Percentiles rank a stretch among this genome's conserved stretches.
phyloP scores from a whole-genome alignment of 2,888 invertebrate species.

The Machimus atricapillus region DNA sequence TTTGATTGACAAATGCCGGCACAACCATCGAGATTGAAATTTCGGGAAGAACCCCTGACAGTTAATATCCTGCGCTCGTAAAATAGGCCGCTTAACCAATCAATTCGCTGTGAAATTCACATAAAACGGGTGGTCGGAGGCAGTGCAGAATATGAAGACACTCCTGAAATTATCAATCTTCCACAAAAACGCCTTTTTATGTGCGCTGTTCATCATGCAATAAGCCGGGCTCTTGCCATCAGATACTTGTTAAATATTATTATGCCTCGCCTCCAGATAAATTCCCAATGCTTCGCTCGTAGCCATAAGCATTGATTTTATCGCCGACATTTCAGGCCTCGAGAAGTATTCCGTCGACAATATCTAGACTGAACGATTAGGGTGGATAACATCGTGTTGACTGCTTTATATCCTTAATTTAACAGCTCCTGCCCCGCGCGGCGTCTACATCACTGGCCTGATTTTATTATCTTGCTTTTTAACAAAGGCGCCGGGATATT shows the following conservation, averaged over 20 bases:
- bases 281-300: constrained; percentile 16
- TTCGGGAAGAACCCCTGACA: background rate
- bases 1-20: background rate
- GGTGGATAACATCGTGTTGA: constrained; percentile 34
- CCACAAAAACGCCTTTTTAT: constrained; percentile 23
- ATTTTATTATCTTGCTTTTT: background rate
- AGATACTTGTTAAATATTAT: constrained; percentile 29
- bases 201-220: constrained; percentile 10
- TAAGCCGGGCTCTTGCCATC: constrained; percentile 5
- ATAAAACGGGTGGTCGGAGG: background rate
- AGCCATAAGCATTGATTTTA: constrained; percentile 25
- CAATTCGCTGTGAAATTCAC: background rate
- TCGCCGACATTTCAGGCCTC: constrained; percentile 18
- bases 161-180: constrained; percentile 29
- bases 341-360: background rate
- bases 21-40: background rate
- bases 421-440: background rate
- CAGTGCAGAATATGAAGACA: background rate
- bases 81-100: background rate
- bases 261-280: background rate
- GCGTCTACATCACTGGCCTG: background rate
- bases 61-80: background rate
- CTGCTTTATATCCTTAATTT: constrained; percentile 30
- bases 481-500: background rate
- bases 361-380: constrained; percentile 27